Conservation (phyloP, 2,113 vertebrate species). For the Bostrychus sinensis region DNA sequence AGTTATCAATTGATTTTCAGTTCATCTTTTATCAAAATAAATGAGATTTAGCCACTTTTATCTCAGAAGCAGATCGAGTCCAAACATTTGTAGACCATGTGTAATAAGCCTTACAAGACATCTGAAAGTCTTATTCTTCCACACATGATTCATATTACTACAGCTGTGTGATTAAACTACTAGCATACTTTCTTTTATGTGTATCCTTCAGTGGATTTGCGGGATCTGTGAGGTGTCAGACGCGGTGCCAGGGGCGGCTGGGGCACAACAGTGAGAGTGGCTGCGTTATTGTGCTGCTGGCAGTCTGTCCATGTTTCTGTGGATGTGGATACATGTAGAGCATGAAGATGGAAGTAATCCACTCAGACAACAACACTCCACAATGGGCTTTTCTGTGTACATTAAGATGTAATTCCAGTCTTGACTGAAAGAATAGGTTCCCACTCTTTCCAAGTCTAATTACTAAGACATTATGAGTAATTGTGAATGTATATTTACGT, state of each 20-base stretch:
- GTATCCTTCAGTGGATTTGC: too few species aligned
- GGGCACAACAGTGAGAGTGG: constrained; percentile 52
- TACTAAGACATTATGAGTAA: background rate
- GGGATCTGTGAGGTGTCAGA: constrained; percentile 49
- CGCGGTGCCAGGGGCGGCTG: constrained; percentile 47
- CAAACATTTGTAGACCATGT: too few species aligned
- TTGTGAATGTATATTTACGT: too few species aligned
- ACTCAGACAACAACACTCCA: constrained; percentile 44
- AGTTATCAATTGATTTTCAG: too few species aligned
- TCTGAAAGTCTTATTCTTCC: too few species aligned
- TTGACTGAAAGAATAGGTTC: background rate
- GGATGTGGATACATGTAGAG: constrained; percentile 51
- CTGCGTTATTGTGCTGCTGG: constrained; percentile 64
- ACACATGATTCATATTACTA: constrained; percentile 33
- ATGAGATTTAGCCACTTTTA: too few species aligned
- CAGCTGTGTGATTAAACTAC: too few species aligned
- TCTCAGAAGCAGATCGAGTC: too few species aligned
- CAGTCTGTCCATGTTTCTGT: constrained; percentile 60
- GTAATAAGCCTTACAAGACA: too few species aligned
- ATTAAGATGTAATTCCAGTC: background rate
- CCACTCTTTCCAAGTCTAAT: background rate
- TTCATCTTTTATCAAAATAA: too few species aligned
- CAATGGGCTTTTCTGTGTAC: constrained; percentile 15
- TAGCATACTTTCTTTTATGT: too few species aligned
- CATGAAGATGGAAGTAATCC: constrained; percentile 57